These are phyloP conservation scores for Phalanger gymnotis DNA, from an alignment of 2,797 vertebrate species.

Conservation along the genomic window DNA sequence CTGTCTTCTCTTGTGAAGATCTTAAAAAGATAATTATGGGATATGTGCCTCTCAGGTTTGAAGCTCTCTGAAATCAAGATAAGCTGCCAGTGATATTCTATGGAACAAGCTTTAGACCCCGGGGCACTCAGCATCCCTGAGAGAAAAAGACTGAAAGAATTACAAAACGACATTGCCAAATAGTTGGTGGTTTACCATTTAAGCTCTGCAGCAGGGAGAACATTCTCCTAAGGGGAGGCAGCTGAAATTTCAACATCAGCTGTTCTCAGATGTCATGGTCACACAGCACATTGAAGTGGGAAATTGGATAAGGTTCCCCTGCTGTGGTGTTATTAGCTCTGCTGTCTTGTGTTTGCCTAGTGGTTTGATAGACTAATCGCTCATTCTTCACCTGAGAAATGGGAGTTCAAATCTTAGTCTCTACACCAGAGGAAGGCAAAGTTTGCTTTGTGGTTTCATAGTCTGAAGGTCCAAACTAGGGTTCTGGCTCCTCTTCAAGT, in stretches of 20 bases:
- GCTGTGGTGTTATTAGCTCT: not conserved
- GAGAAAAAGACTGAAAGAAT: not conserved
- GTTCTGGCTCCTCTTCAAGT: not conserved
- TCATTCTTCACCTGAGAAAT: not conserved
- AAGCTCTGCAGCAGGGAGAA: not conserved
- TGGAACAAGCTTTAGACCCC: not conserved
- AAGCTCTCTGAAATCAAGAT: constrained; percentile 12
- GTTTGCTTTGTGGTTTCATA: not conserved
- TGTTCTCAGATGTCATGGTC: constrained; percentile 7
- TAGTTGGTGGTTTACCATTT: not conserved
- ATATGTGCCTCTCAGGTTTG: constrained; percentile 31
- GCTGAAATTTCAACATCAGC: not conserved
- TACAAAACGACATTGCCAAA: not conserved
- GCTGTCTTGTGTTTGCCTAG: not conserved
- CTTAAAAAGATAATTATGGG: constrained; percentile 15
- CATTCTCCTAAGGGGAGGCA: not conserved
- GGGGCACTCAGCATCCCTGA: not conserved
- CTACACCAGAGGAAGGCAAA: not conserved
- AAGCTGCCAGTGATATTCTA: constrained; percentile 1
- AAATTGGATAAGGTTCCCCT: not conserved
- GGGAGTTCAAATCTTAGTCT: not conserved
- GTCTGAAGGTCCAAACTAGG: not conserved
- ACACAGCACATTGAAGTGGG: not conserved
- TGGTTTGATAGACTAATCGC: not conserved
- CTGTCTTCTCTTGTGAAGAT: not conserved